Percentiles rank a stretch among this genome's conserved stretches.
These are phyloP conservation scores for Pseudorasbora parva DNA, from an alignment of 2,113 vertebrate genomes.

Conservation along the genomic window DNA sequence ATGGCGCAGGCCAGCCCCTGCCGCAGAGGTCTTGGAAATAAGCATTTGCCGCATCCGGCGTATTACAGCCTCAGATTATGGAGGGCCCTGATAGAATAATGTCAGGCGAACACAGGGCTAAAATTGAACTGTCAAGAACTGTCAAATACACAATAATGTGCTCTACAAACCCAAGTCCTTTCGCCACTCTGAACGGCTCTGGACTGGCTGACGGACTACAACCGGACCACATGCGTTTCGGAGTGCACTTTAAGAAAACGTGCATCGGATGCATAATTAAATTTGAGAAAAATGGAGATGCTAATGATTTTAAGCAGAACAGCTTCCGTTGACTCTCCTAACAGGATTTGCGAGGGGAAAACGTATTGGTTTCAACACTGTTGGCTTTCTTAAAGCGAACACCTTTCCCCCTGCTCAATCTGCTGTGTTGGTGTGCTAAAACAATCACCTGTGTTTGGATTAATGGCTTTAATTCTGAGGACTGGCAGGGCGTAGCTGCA, in stretches of 20 bases:
- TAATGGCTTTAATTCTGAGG: slow-evolving; percentile 25
- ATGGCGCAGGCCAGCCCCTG: slow-evolving; percentile 70
- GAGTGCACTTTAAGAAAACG: neutral
- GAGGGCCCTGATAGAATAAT: slow-evolving; percentile 60
- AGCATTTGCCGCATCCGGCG: slow-evolving; percentile 56
- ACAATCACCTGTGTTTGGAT: slow-evolving; percentile 38
- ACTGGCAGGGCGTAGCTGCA: slow-evolving; percentile 20
- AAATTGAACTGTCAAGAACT: slow-evolving; percentile 69
- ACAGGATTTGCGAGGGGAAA: slow-evolving; percentile 15
- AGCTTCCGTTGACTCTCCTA: neutral
- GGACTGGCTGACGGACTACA: slow-evolving; percentile 10
- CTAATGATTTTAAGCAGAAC: slow-evolving; percentile 46
- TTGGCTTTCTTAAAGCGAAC: neutral
- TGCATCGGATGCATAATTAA: neutral
- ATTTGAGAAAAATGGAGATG: slow-evolving; percentile 7
- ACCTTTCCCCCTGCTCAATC: neutral
- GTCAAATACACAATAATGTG: slow-evolving; percentile 61
- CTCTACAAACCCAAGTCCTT: slow-evolving; percentile 43
- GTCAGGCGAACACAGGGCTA: slow-evolving; percentile 55
- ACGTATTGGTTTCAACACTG: slow-evolving; percentile 3
- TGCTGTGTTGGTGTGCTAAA: neutral
- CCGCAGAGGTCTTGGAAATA: slow-evolving; percentile 60
- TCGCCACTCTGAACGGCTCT: slow-evolving; percentile 7
- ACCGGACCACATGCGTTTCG: neutral
- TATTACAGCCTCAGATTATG: slow-evolving; percentile 56